A percentile compares a stretch with the other conserved stretches of the same genome.
phyloP scores from a whole-genome alignment of 2,113 vertebrate species.

The Laterallus jamaicensis region DNA sequence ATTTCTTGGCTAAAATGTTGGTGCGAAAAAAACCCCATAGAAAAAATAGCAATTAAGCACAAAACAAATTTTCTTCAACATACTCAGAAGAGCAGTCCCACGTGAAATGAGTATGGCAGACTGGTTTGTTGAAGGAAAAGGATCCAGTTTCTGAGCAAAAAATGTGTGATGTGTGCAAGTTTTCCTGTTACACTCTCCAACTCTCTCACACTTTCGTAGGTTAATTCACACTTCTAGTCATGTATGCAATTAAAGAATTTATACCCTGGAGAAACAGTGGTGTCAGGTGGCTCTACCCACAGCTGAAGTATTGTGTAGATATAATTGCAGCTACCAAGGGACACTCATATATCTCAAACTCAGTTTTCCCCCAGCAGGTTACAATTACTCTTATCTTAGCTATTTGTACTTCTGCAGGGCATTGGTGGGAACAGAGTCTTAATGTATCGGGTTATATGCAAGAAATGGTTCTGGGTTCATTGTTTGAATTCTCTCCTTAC shows the following conservation, averaged over 20 bases:
- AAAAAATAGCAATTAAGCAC: neutral
- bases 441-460: neutral
- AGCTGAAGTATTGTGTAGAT: neutral
- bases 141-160: neutral
- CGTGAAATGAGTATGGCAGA: neutral
- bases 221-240: constrained; percentile 6
- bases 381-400: neutral
- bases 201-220: neutral
- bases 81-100: neutral
- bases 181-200: neutral
- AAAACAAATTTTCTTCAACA: neutral
- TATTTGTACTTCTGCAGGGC: neutral
- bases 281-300: neutral
- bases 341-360: neutral
- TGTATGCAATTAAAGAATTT: constrained; percentile 15
- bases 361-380: constrained; percentile 6
- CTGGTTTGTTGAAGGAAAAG: neutral
- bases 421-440: neutral
- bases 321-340: constrained; percentile 19
- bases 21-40: neutral
- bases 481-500: neutral
- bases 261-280: neutral
- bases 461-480: neutral
- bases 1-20: neutral
- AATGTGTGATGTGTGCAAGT: accelerated